These are phyloP conservation scores for Serranus cabrilla DNA, from an alignment of 2,797 vertebrate species.

Conservation along the genomic window DNA sequence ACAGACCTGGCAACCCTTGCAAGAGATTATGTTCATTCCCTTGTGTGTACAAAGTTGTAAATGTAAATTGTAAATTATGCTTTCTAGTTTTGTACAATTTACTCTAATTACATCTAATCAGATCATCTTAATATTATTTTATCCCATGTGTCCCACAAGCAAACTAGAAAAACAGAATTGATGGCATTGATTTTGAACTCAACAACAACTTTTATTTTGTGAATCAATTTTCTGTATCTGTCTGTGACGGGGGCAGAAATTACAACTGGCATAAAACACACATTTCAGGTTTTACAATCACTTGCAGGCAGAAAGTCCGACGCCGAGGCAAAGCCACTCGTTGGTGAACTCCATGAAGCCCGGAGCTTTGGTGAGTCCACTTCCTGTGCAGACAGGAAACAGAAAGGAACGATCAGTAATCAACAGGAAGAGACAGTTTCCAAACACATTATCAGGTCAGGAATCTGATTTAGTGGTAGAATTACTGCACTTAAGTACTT, in stretches of 20 bases:
- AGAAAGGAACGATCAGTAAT: neutral
- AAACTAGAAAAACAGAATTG: neutral
- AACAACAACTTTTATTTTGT: slow-evolving; percentile 17
- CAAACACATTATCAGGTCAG: neutral
- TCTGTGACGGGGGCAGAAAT: neutral
- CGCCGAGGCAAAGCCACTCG: slow-evolving; percentile 76
- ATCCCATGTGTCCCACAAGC: neutral
- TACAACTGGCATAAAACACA: neutral
- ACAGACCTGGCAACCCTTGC: too few relatives aligned
- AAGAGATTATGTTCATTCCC: neutral
- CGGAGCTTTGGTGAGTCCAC: slow-evolving; percentile 69
- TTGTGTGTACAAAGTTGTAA: neutral
- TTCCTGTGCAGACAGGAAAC: slow-evolving; percentile 57
- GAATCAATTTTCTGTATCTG: neutral
- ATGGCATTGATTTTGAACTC: neutral
- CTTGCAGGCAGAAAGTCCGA: slow-evolving; percentile 61
- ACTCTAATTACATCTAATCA: too few relatives aligned
- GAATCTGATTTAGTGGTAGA: slow-evolving; percentile 2
- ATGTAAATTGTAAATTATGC: neutral
- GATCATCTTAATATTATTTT: neutral
- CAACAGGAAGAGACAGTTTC: neutral
- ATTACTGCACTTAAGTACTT: too few relatives aligned
- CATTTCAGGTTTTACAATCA: slow-evolving; percentile 12
- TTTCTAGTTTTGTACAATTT: too few relatives aligned
- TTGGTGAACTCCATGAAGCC: slow-evolving; percentile 75